These are phyloP conservation scores for Cyclophora albipunctata DNA, from an alignment of 2,888 invertebrate species.

Conservation along the genomic window DNA sequence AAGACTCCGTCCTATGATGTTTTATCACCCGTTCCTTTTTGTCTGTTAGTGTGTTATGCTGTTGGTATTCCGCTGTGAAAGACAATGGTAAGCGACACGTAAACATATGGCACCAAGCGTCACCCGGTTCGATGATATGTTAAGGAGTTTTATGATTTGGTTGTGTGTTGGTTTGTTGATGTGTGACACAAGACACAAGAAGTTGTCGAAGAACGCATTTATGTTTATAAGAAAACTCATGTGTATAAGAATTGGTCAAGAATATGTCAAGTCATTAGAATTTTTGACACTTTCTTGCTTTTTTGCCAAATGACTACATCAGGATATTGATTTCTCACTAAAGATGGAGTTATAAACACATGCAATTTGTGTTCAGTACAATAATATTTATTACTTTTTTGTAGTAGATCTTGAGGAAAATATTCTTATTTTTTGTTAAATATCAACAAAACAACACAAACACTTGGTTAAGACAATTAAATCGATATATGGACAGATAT, in stretches of 20 bases:
- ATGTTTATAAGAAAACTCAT: no score
- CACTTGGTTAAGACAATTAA: constrained; percentile 7
- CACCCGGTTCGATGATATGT: constrained; percentile 50
- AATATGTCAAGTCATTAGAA: no score
- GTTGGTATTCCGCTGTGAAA: constrained; percentile 60
- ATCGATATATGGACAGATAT: not conserved
- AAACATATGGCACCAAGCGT: constrained; percentile 58
- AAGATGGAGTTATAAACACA: no score
- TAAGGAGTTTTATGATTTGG: constrained; percentile 21
- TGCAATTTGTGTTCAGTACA: no score
- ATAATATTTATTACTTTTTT: no score
- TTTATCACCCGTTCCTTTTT: constrained; percentile 48
- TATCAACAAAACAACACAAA: constrained; percentile 8
- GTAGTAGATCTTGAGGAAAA: no score
- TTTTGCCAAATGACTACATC: no score
- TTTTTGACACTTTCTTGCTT: no score
- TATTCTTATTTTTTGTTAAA: no score
- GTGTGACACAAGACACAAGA: not conserved
- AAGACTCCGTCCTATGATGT: constrained; percentile 60
- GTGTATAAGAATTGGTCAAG: no score
- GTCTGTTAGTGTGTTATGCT: constrained; percentile 68
- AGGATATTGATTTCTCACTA: no score
- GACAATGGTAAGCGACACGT: constrained; percentile 50
- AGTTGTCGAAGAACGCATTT: not conserved
- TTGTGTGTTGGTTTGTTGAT: constrained; percentile 13